Evolutionary conservation across 2,113 vertebrate genomes (phyloP).

Genomic region (Semicossyphus pulcher): DNA sequence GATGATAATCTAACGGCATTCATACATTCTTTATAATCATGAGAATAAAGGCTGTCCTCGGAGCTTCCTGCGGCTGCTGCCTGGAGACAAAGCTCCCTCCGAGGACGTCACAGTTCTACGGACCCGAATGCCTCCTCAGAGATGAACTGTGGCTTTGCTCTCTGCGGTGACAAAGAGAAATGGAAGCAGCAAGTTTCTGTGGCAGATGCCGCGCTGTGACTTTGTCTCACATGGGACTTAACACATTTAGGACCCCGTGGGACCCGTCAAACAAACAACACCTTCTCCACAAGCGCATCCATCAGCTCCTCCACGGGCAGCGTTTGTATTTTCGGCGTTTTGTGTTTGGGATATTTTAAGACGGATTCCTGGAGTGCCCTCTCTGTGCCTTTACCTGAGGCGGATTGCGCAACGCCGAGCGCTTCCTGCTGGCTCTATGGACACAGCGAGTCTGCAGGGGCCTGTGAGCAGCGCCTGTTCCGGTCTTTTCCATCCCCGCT

Average conservation of each 20-base stretch:
- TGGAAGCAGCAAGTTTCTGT: slow-evolving; percentile 4
- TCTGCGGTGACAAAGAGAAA: slow-evolving; percentile 31
- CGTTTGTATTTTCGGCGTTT: slow-evolving; percentile 2
- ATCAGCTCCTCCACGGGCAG: slow-evolving; percentile 35
- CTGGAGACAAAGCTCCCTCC: slow-evolving; percentile 13
- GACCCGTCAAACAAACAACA: slow-evolving; percentile 60
- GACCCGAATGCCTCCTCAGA: slow-evolving; percentile 22
- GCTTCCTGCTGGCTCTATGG: slow-evolving; percentile 47
- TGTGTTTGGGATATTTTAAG: slow-evolving; percentile 55
- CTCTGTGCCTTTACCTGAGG: slow-evolving; percentile 40
- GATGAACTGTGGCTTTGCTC: slow-evolving; percentile 28
- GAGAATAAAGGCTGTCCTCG: not conserved
- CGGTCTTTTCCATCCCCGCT: slow-evolving; percentile 35
- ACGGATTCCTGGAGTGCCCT: slow-evolving; percentile 1
- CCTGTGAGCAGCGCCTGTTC: slow-evolving; percentile 29
- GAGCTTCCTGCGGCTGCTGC: slow-evolving; percentile 17
- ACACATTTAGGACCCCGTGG: slow-evolving; percentile 58
- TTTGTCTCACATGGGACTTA: slow-evolving; percentile 56
- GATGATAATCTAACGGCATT: slow-evolving; percentile 17
- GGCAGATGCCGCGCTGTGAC: slow-evolving; percentile 47
- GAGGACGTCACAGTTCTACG: slow-evolving; percentile 14
- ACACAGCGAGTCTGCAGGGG: slow-evolving; percentile 13
- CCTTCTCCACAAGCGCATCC: slow-evolving; percentile 30
- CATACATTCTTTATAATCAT: slow-evolving; percentile 4
- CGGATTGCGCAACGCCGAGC: slow-evolving; percentile 31